Base-by-base conservation (phyloP, 1,140 invertebrate species). In the Drosophila pallidifrons region DNA sequence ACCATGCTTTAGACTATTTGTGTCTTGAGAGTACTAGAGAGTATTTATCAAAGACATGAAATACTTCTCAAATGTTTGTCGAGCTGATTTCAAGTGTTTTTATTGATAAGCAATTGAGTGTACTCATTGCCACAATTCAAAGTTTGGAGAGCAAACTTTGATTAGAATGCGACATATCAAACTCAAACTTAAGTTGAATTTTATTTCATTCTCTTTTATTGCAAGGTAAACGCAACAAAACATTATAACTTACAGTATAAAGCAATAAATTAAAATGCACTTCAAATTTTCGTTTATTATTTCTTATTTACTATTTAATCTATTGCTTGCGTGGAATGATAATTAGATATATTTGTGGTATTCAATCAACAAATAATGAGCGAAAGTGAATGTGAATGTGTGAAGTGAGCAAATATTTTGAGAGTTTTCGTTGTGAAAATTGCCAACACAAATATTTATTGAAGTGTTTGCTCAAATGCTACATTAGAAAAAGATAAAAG, bases 101-200 rank as follows among this genome's bases (percentile, higher is more conserved):
- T 5, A 13, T 25, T 35, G 66, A 70, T 75, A 75, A 75, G 58
- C 49, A 57, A 38, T 25, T 46, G 7, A 30, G 10, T 63, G 57
- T 60, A 51, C 16, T 30, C 49, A 52, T 7, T 49, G 47, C 20
- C 47, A 25, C 6, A 61, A 61, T 35, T 32, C 15, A 20, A 47
- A 15, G 30, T 20, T 61, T 6, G 38, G 54, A 55, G 13, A 38
- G 25, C 16, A 20, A 28, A 8, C 32, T 54, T 68, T 59, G 55
- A 61, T 69, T 61, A 61, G 41, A 74, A 55, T 15, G 52, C n/a
- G 11, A 8, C 41, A 5, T 25, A 10, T 11, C 5, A 32, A 35
- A 25, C n/a, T 43, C 38, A 10, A 7, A 30, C 8, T 35, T 3
- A n/a, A 58, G 32, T 67, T 20, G 10, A 38, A 28, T 41, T 3